A percentile compares a stretch with the other conserved stretches of the same genome.
These are phyloP conservation scores for Rhea americana DNA, from an alignment of 2,113 vertebrate genomes.

Conservation along the genomic window DNA sequence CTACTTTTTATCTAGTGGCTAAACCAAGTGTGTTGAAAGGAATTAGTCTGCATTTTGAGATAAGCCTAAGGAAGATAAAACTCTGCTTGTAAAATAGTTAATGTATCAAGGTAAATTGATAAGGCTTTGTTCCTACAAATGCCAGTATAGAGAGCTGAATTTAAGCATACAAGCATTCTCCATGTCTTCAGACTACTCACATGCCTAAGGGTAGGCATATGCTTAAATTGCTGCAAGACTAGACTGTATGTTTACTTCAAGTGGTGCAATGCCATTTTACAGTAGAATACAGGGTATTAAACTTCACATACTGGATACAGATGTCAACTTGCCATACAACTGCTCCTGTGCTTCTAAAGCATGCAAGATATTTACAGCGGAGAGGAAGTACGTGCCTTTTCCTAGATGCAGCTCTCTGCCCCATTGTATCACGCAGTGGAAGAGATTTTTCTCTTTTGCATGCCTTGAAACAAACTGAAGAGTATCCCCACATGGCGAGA, in stretches of 20 bases:
- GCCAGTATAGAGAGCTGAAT: neutral
- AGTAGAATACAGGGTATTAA: neutral
- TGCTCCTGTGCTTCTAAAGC: neutral
- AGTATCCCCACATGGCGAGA: neutral
- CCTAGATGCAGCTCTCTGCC: neutral
- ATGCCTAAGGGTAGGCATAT: rapidly evolving
- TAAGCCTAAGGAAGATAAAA: neutral
- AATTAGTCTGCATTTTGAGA: neutral
- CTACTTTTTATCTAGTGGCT: neutral
- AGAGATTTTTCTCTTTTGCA: neutral
- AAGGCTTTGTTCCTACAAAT: neutral
- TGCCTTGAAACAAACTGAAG: neutral
- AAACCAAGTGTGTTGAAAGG: neutral
- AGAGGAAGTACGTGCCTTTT: neutral
- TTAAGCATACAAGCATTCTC: neutral
- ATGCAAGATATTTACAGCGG: neutral
- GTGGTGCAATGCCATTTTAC: neutral
- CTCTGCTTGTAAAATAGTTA: neutral
- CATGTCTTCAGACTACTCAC: neutral
- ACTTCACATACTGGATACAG: neutral
- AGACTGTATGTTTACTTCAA: neutral
- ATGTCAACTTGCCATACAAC: neutral
- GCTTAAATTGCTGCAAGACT: neutral
- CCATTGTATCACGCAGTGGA: neutral
- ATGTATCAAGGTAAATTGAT: neutral